These are phyloP conservation scores for Dipodomys spectabilis DNA, from an alignment of 2,113 vertebrate species.

Conservation along the genomic window DNA sequence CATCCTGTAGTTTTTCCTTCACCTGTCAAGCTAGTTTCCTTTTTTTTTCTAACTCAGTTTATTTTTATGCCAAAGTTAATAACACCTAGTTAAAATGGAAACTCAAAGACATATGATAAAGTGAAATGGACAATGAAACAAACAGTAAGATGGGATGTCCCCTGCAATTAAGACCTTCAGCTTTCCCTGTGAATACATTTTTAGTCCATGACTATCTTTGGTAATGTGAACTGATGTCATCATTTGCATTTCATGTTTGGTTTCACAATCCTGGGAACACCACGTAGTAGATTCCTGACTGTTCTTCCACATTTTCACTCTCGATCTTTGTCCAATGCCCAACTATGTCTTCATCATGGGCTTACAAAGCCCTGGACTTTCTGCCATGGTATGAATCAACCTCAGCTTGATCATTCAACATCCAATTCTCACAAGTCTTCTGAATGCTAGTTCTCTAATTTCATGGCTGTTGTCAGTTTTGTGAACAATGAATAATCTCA, in stretches of 20 bases:
- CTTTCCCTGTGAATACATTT: neutral
- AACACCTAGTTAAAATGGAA: neutral
- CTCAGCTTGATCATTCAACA: neutral
- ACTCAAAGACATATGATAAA: neutral
- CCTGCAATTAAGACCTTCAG: neutral
- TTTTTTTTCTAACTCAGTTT: neutral
- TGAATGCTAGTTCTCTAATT: constrained; percentile 1
- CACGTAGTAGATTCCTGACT: neutral
- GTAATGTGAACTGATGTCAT: neutral
- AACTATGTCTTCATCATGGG: neutral
- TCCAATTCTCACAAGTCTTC: neutral
- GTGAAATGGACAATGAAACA: neutral
- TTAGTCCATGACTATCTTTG: neutral
- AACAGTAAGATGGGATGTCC: neutral
- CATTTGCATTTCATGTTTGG: constrained; percentile 24
- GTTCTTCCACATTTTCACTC: constrained; percentile 9
- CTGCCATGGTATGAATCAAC: neutral
- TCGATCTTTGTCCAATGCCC: neutral
- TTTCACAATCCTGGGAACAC: neutral
- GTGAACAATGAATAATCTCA: neutral
- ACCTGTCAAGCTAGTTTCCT: neutral
- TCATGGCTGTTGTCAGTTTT: constrained; percentile 17
- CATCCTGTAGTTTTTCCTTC: neutral
- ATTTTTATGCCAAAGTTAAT: constrained; percentile 9
- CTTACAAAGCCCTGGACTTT: neutral